phyloP scores from a whole-genome alignment of 2,113 vertebrate species.

The Dasyurus viverrinus region DNA sequence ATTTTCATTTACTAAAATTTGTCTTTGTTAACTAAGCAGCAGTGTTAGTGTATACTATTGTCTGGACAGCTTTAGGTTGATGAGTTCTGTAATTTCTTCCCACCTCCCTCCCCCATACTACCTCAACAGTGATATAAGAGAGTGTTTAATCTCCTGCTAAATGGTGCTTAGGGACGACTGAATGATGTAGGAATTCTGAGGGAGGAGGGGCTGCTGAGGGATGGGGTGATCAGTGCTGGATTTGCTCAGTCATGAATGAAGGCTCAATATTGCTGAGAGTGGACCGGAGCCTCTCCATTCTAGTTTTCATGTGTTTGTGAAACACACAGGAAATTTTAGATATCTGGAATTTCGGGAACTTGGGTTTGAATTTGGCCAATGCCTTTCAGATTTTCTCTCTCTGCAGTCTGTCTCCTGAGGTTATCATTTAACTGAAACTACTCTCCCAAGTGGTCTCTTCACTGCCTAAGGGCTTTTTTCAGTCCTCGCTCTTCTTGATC shows the following conservation, averaged over 20 bases:
- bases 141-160: background rate
- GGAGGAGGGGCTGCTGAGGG: background rate
- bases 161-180: background rate
- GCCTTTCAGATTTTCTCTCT: background rate
- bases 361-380: background rate
- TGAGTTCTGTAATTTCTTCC: background rate
- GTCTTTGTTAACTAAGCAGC: constrained; percentile 11
- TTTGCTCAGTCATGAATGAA: background rate
- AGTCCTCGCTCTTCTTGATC: background rate
- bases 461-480: background rate
- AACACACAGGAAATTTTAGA: background rate
- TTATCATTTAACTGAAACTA: background rate
- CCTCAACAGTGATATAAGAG: background rate
- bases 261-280: background rate
- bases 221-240: background rate
- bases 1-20: constrained; percentile 23
- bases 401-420: background rate
- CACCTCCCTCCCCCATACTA: background rate
- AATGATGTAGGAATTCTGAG: background rate
- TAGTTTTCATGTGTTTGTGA: background rate
- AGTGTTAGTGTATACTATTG: background rate
- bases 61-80: background rate
- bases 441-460: background rate
- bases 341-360: background rate
- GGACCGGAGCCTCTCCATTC: background rate